Evolutionary conservation across 2,888 invertebrate genomes (phyloP).

Genomic region (Heteromurus nitidus): DNA sequence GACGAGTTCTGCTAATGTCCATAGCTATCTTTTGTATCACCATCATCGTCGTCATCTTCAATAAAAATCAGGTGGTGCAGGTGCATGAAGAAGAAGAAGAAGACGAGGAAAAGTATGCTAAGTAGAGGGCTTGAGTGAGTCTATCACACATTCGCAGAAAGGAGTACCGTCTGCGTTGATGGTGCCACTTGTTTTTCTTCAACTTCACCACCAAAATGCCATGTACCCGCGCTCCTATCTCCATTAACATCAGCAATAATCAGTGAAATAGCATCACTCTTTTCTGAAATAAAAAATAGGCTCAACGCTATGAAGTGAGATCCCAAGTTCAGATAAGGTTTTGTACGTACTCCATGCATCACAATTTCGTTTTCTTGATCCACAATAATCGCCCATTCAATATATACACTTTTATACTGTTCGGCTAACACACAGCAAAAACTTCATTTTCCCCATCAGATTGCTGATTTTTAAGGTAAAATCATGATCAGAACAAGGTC

Average conservation of each 20-base stretch:
- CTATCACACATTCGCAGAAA: too few relatives aligned
- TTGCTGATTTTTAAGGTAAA: constrained; percentile 27
- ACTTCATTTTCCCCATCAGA: constrained; percentile 27
- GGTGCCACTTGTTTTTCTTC: constrained; percentile 49
- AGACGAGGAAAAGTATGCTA: too few relatives aligned
- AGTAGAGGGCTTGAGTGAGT: too few relatives aligned
- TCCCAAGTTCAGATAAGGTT: too few relatives aligned
- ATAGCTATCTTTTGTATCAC: constrained; percentile 19
- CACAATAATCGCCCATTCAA: too few relatives aligned
- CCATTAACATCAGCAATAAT: constrained; percentile 61
- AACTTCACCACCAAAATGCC: constrained; percentile 28
- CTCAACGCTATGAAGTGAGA: too few relatives aligned
- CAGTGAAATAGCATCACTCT: constrained; percentile 37
- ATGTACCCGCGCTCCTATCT: constrained; percentile 38
- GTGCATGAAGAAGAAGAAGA: neutral
- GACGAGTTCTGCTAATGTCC: constrained; percentile 63
- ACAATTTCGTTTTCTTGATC: too few relatives aligned
- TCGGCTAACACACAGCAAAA: too few relatives aligned
- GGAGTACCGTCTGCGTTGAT: too few relatives aligned
- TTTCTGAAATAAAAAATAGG: too few relatives aligned
- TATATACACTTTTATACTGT: too few relatives aligned
- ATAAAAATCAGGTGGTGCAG: constrained; percentile 20
- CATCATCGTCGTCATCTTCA: constrained; percentile 34
- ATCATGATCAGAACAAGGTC: constrained; percentile 49
- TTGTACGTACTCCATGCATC: too few relatives aligned